Evolutionary conservation across 1,140 invertebrate genomes (phyloP).

Genomic region (Thereuonema tuberculata): DNA sequence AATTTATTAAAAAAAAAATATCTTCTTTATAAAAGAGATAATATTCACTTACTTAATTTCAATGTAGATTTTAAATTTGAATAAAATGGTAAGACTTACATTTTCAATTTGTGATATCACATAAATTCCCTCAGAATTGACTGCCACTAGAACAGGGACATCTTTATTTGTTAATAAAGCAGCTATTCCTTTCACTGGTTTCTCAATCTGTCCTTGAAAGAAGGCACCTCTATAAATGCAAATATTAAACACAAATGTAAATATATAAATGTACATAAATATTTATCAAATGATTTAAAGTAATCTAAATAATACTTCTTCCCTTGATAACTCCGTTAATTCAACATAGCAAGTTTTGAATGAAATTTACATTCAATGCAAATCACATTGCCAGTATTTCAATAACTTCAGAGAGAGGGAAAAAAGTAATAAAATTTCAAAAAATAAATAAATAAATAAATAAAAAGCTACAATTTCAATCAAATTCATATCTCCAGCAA

Average conservation of each 20-base stretch:
- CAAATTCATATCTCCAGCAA: too few relatives aligned
- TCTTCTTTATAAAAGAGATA: too few relatives aligned
- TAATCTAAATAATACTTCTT: not conserved
- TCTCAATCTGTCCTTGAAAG: constrained; percentile 80
- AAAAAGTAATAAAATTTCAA: too few relatives aligned
- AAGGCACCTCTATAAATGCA: constrained; percentile 51
- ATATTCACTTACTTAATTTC: too few relatives aligned
- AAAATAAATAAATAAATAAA: too few relatives aligned
- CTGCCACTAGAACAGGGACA: constrained; percentile 67
- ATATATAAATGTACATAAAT: not conserved
- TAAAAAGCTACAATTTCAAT: too few relatives aligned
- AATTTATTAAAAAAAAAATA: too few relatives aligned
- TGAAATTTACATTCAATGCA: not conserved
- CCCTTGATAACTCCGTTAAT: not conserved
- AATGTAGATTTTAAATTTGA: too few relatives aligned
- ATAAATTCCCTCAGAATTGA: constrained; percentile 72
- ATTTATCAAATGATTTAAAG: not conserved
- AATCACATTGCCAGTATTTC: too few relatives aligned
- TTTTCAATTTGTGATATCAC: constrained; percentile 72
- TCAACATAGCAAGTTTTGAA: not conserved
- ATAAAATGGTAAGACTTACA: too few relatives aligned
- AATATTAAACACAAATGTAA: not conserved
- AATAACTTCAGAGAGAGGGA: too few relatives aligned
- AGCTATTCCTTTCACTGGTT: constrained; percentile 64
- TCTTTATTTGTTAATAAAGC: constrained; percentile 73